A percentile compares a stretch with the other conserved stretches of the same genome.
phyloP scores from a whole-genome alignment of 2,888 invertebrate genomes.

The Cataglyphis altisquamis region DNA sequence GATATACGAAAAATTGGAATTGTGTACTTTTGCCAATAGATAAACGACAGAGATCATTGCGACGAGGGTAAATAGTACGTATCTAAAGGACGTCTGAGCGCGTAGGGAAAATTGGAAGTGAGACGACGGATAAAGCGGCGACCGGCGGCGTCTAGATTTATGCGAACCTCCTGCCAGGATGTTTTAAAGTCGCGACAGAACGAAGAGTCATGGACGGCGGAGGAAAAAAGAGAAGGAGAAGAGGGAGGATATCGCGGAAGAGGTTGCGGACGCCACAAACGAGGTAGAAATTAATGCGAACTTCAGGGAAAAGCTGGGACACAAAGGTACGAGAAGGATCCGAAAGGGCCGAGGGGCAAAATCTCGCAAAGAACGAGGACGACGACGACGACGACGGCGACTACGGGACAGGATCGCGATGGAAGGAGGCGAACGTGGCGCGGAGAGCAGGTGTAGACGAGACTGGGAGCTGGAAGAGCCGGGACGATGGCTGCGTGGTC shows the following conservation, averaged over 20 bases:
- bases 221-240: background rate
- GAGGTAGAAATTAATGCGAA: constrained; percentile 57
- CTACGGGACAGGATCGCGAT: background rate
- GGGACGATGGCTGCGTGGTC: constrained; percentile 46
- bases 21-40: constrained; percentile 18
- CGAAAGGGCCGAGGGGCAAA: constrained; percentile 50
- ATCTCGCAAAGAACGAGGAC: constrained; percentile 42
- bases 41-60: constrained; percentile 10
- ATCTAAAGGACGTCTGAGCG: constrained; percentile 31
- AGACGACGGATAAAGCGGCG: constrained; percentile 20
- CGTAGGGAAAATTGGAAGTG: constrained; percentile 9
- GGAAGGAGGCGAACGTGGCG: constrained; percentile 23
- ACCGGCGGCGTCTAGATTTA: constrained; percentile 39
- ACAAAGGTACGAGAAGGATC: constrained; percentile 45
- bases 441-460: constrained; percentile 59
- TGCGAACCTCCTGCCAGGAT: constrained; percentile 25
- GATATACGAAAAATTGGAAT: background rate
- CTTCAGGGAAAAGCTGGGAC: constrained; percentile 42
- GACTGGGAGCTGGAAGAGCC: constrained; percentile 40
- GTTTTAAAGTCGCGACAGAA: constrained; percentile 43
- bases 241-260: constrained; percentile 26
- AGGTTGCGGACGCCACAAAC: constrained; percentile 51
- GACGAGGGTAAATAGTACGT: constrained; percentile 16
- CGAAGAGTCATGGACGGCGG: constrained; percentile 12
- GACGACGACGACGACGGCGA: constrained; percentile 13